These are phyloP conservation scores for Falco biarmicus DNA, from an alignment of 2,797 vertebrate species.

Conservation along the genomic window DNA sequence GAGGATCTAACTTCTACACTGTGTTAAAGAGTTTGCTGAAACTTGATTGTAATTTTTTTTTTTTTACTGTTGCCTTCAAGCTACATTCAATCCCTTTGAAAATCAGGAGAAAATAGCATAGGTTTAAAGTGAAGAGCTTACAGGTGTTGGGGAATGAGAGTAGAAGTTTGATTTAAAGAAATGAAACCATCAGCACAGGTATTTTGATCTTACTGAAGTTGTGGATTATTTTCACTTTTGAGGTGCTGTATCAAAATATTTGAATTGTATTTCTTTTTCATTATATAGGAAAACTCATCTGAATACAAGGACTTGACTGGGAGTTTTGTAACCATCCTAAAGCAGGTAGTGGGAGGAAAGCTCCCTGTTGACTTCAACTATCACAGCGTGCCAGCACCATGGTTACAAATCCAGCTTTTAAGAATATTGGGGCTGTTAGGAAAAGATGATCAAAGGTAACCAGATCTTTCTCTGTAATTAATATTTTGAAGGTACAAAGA, in stretches of 20 bases:
- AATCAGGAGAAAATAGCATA: neutral
- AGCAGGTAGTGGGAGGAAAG: slow-evolving; percentile 95
- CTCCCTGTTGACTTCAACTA: slow-evolving; percentile 96
- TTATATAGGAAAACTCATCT: slow-evolving; percentile 86
- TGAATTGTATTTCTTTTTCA: neutral
- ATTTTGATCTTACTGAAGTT: neutral
- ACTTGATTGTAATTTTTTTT: neutral
- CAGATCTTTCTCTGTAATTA: neutral
- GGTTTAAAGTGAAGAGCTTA: neutral
- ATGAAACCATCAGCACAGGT: neutral
- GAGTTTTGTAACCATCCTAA: slow-evolving; percentile 94
- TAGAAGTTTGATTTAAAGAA: neutral
- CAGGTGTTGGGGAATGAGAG: neutral
- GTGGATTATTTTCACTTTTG: neutral
- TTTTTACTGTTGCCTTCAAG: neutral
- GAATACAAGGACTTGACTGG: slow-evolving; percentile 89
- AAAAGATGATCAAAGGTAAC: slow-evolving; percentile 91
- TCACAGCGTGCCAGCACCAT: slow-evolving; percentile 94
- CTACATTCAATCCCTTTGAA: neutral
- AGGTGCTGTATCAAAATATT: neutral
- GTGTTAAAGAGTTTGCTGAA: neutral
- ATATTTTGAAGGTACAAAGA: neutral
- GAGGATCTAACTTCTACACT: neutral
- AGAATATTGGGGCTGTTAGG: slow-evolving; percentile 92
- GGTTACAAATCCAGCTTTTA: slow-evolving; percentile 96